Evolutionary conservation across 2,113 vertebrate species (phyloP).

Genomic region (Synchiropus splendidus): DNA sequence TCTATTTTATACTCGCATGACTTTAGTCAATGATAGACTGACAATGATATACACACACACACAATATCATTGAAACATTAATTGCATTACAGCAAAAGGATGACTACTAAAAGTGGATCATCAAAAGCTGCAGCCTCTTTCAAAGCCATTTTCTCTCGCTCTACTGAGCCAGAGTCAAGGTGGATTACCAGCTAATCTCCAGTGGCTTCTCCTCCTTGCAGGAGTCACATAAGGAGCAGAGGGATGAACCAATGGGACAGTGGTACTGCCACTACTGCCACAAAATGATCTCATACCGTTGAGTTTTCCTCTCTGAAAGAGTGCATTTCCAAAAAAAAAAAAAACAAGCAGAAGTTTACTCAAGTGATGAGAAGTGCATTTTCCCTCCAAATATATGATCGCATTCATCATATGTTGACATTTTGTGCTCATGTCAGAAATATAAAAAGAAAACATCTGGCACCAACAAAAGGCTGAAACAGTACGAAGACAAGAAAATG

Average conservation of each 20-base stretch:
- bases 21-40: background rate
- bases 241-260: conserved; percentile 15
- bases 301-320: too few relatives aligned
- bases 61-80: conserved; percentile 1
- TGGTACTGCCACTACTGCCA: background rate
- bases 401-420: too few relatives aligned
- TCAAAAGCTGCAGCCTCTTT: conserved; percentile 9
- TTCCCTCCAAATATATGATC: too few relatives aligned
- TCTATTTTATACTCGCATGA: background rate
- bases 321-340: too few relatives aligned
- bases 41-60: background rate
- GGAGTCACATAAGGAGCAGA: background rate
- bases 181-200: conserved; percentile 24
- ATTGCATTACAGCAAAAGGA: conserved; percentile 15
- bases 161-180: conserved; percentile 12
- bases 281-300: background rate
- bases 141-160: conserved; percentile 15
- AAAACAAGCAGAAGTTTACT: too few relatives aligned
- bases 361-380: too few relatives aligned
- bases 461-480: too few relatives aligned
- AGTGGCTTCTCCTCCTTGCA: conserved; percentile 7
- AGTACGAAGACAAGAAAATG: too few relatives aligned
- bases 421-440: too few relatives aligned
- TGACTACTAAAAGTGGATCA: conserved; percentile 8
- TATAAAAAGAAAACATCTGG: too few relatives aligned